Evolutionary conservation across 2,888 invertebrate genomes (phyloP).

Genomic region (Pristionchus mayeri): DNA sequence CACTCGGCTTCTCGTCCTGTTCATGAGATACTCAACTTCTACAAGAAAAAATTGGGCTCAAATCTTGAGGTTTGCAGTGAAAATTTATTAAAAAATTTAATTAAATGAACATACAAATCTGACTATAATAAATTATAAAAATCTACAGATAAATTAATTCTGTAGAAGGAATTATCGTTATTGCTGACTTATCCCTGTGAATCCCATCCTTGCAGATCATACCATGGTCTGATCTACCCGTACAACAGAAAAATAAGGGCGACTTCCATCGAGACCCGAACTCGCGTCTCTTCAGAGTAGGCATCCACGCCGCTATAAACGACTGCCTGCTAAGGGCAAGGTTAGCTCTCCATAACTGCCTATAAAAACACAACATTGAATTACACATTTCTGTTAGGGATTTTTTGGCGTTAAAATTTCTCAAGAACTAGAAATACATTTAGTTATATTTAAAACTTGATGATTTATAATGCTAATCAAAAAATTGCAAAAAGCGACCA

Average conservation of each 20-base stretch:
- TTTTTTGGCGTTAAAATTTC: not conserved
- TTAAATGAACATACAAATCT: too few species aligned
- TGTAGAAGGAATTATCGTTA: too few species aligned
- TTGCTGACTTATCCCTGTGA: too few species aligned
- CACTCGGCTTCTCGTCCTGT: slow-evolving; percentile 60
- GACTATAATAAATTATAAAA: too few species aligned
- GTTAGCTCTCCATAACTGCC: not conserved
- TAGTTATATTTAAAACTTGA: too few species aligned
- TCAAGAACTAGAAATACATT: not conserved
- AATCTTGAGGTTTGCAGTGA: slow-evolving; percentile 51
- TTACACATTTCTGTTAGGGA: too few species aligned
- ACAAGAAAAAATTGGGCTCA: slow-evolving; percentile 56
- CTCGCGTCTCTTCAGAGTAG: slow-evolving; percentile 27
- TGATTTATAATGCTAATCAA: too few species aligned
- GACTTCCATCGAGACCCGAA: slow-evolving; percentile 28
- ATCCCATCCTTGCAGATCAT: slow-evolving; percentile 45
- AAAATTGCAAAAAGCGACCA: too few species aligned
- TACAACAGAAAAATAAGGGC: slow-evolving; percentile 49
- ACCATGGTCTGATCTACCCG: slow-evolving; percentile 61
- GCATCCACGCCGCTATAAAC: slow-evolving; percentile 28
- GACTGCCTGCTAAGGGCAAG: slow-evolving; percentile 32
- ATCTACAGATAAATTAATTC: too few species aligned
- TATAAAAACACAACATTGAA: not conserved
- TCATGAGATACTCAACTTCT: slow-evolving; percentile 56
- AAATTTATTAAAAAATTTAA: too few species aligned